These are phyloP conservation scores for Mactromeris polynyma DNA, from an alignment of 2,888 invertebrate genomes.

Conservation along the genomic window DNA sequence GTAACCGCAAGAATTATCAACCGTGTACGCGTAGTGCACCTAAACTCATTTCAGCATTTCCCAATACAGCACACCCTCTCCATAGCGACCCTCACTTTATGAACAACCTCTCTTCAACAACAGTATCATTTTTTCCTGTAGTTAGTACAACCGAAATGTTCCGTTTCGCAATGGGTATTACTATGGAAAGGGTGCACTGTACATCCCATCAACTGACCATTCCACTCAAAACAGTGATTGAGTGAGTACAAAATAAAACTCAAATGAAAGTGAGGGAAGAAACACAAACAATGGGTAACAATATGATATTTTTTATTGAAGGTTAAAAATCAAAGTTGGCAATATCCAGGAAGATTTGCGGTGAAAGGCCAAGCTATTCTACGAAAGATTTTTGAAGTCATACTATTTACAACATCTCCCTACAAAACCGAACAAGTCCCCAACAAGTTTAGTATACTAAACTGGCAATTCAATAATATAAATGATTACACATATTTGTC, in stretches of 20 bases:
- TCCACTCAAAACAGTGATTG: not conserved
- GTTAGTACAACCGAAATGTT: not conserved
- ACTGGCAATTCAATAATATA: constrained; percentile 38
- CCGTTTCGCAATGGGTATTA: too few relatives aligned
- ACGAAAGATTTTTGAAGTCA: constrained; percentile 46
- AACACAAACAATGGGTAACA: constrained; percentile 60
- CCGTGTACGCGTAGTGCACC: too few relatives aligned
- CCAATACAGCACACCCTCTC: too few relatives aligned
- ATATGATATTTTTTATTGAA: constrained; percentile 75
- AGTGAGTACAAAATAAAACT: not conserved
- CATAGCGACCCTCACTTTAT: too few relatives aligned
- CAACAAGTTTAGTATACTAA: constrained; percentile 52
- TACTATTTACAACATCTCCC: constrained; percentile 62
- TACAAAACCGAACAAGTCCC: constrained; percentile 39
- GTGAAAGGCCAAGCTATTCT: constrained; percentile 71
- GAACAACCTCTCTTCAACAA: too few relatives aligned
- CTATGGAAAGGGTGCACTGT: not conserved
- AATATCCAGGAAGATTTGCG: constrained; percentile 77
- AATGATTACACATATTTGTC: constrained; percentile 48
- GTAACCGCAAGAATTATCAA: too few relatives aligned
- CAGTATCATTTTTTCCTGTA: too few relatives aligned
- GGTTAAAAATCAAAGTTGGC: constrained; percentile 79
- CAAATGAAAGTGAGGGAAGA: not conserved
- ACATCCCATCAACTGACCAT: not conserved
- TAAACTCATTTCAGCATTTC: too few relatives aligned